Evolutionary conservation across 2,888 invertebrate species (phyloP), one percentile per base, ranked within the genome.

Genomic region (Agonopterix heracliana): DNA sequence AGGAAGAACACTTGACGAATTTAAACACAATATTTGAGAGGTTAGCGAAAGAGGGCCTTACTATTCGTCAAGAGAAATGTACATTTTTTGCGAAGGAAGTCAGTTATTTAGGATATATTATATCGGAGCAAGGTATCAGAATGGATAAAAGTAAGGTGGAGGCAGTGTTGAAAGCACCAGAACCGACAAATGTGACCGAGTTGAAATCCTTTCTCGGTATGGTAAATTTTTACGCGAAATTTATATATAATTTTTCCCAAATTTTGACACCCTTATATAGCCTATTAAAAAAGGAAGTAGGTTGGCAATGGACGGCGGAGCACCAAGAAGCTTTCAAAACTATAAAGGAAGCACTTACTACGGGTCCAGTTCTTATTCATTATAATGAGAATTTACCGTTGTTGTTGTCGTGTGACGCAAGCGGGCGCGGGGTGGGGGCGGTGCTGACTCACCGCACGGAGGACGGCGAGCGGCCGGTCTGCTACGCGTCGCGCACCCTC

Each of bases 401-500:
- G 11, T 3, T 44, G 41, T 26, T 38, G 11, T 41, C 34, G 34
- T 47, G 41, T 34, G 41, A 50, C 42, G 47, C 47, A n/a, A 47
- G 46, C 43, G 38, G 34, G 11, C 35, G 36, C 12, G 49, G 49
- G 13, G 40, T 49, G 1, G 49, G 14, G 7, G 47, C 42, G 3
- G 44, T 47, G n/a, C 34, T 47, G 9, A n/a, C 45, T n/a, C 50
- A 50, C 10, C 44, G 10, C 36, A 45, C 41, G 17, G 14, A 13
- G 9, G 41, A 44, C 34, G 44, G 44, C 5, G 44, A 44, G 34
- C 44, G 44, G 12, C 49, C 49, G 3, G 34, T 49, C 7, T 45
- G 47, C 1, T 52, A 47, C 36, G 52, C 52, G 9, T 49, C 52
- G 38, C 45, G 52, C n/a, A 12, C 45, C 10, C 45, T 49, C 8